phyloP scores from a whole-genome alignment of 2,888 invertebrate genomes.

The Petrolisthes manimaculis region DNA sequence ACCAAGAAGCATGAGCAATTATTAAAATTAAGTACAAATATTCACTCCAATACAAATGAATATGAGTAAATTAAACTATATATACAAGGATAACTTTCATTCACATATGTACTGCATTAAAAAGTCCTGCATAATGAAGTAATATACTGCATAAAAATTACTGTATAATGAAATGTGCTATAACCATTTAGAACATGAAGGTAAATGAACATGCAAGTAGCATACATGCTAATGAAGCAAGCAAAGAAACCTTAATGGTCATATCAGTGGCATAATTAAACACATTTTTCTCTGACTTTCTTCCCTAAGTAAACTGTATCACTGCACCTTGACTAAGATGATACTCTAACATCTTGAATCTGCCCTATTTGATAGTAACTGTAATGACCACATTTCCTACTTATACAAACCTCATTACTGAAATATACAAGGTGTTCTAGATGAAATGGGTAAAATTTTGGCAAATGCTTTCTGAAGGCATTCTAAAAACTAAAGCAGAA shows the following conservation, averaged over 20 bases:
- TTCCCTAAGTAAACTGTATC: slow-evolving; percentile 19
- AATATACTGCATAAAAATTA: background rate
- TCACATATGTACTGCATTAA: too few species aligned
- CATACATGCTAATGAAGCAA: slow-evolving; percentile 26
- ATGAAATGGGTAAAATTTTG: too few species aligned
- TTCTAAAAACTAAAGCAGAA: too few species aligned
- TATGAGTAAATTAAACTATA: background rate
- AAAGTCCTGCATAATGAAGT: background rate
- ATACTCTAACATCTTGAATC: background rate
- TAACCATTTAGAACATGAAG: background rate
- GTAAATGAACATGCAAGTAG: slow-evolving; percentile 7
- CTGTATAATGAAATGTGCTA: too few species aligned
- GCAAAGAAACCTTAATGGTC: slow-evolving; percentile 6
- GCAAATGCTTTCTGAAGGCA: too few species aligned
- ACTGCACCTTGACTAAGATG: background rate
- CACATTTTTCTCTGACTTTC: slow-evolving; percentile 7
- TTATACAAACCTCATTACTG: too few species aligned
- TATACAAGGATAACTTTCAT: background rate
- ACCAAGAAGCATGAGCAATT: slow-evolving; percentile 42
- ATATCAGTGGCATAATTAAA: slow-evolving; percentile 32
- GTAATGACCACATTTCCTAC: too few species aligned
- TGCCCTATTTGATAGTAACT: too few species aligned
- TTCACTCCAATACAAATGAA: slow-evolving; percentile 31
- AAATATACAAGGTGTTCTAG: too few species aligned
- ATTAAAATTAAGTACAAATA: slow-evolving; percentile 43